Percentiles rank a stretch among this genome's conserved stretches.
These are phyloP conservation scores for Apotomis capreana DNA, from an alignment of 2,888 invertebrate species.

Conservation along the genomic window DNA sequence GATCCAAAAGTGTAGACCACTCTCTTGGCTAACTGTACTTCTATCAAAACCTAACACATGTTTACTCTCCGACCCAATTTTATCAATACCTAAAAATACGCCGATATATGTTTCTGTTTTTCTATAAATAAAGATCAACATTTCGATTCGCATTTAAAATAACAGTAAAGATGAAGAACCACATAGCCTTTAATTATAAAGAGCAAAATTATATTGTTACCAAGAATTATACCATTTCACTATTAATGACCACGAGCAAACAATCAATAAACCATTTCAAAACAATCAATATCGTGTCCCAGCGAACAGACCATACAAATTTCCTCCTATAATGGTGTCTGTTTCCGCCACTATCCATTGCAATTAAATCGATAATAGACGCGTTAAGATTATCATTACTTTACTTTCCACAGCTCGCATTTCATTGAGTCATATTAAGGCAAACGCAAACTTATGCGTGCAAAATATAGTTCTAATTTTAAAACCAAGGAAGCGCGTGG, in stretches of 20 bases:
- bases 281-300: conserved; percentile 15
- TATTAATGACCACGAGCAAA: neutral
- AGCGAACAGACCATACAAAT: conserved; percentile 9
- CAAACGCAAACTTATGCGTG: conserved; percentile 1
- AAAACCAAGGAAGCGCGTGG: neutral
- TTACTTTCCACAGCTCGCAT: neutral
- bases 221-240: neutral
- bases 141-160: too few relatives aligned
- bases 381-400: neutral
- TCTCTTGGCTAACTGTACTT: too few relatives aligned
- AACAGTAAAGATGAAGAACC: too few relatives aligned
- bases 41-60: too few relatives aligned
- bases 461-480: neutral
- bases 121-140: too few relatives aligned
- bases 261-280: conserved; percentile 10
- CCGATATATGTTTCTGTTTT: too few relatives aligned
- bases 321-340: neutral
- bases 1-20: too few relatives aligned
- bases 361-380: conserved; percentile 46
- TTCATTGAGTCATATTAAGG: neutral
- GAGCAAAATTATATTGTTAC: too few relatives aligned
- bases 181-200: too few relatives aligned
- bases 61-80: too few relatives aligned
- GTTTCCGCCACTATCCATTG: conserved; percentile 16
- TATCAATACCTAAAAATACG: too few relatives aligned